A percentile compares a stretch with the other conserved stretches of the same genome.
Conservation (phyloP, 2,113 vertebrate genomes). For the Zosterops hypoxanthus region DNA sequence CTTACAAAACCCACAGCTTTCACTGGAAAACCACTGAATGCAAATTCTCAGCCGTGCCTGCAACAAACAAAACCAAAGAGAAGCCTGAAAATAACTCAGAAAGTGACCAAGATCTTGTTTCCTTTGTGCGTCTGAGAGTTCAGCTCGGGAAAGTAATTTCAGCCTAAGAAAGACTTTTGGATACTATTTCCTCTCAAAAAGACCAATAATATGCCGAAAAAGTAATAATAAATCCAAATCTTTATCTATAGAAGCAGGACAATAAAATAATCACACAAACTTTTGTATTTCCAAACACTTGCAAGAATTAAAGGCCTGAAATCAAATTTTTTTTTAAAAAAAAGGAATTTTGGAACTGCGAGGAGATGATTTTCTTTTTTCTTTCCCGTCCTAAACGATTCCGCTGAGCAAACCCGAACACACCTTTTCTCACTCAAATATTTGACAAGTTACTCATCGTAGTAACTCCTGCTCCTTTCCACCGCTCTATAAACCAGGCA, state of each 20-base stretch:
- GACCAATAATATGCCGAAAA: accelerated
- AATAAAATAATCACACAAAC: background rate
- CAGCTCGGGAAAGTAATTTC: background rate
- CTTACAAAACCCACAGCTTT: background rate
- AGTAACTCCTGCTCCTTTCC: background rate
- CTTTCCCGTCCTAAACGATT: background rate
- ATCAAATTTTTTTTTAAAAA: background rate
- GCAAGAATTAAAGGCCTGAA: background rate
- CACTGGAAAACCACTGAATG: background rate
- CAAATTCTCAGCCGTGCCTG: background rate
- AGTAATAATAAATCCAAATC: background rate
- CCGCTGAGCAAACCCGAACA: background rate
- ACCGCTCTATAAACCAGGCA: background rate
- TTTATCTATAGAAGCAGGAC: background rate
- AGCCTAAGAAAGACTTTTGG: background rate
- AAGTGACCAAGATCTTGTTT: background rate
- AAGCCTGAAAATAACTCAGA: background rate
- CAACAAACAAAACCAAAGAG: background rate
- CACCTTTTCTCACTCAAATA: background rate
- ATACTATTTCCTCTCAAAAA: background rate
- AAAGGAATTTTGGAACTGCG: background rate
- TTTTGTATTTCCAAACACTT: background rate
- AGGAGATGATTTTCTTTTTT: background rate
- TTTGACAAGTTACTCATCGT: background rate
- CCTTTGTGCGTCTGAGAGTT: background rate